Percentiles rank a stretch among this genome's conserved stretches.
phyloP scores from a whole-genome alignment of 2,113 vertebrate species.

The Hippocampus guttulatus region DNA sequence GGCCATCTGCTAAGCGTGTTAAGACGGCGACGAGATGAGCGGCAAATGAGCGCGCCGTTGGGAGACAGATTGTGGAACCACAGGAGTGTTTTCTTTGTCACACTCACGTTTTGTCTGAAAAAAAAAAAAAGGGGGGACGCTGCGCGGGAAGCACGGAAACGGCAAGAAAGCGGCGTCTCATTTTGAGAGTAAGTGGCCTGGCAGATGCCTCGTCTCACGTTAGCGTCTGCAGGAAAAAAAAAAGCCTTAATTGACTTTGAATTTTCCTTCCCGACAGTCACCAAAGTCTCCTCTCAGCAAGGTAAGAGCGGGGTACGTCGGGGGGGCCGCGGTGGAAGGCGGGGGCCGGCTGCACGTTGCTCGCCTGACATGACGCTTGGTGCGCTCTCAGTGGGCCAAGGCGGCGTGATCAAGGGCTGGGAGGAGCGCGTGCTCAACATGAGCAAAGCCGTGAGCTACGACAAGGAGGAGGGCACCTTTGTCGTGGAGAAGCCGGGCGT shows the following conservation, averaged over 20 bases:
- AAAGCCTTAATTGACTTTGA: conserved; percentile 64
- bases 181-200: conserved; percentile 77
- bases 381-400: conserved; percentile 63
- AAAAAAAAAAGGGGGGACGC: conserved; percentile 47
- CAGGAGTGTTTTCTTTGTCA: conserved; percentile 36
- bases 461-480: conserved; percentile 77
- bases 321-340: too few species aligned
- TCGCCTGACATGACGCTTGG: neutral
- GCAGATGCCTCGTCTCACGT: conserved; percentile 54
- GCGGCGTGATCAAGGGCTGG: conserved; percentile 85
- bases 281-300: conserved; percentile 69
- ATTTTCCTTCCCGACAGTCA: conserved; percentile 61
- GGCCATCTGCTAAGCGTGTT: conserved; percentile 66
- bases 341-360: neutral
- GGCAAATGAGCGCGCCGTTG: conserved; percentile 58
- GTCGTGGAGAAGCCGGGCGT: conserved; percentile 77
- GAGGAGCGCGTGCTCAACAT: conserved; percentile 80
- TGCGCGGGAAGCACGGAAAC: conserved; percentile 61
- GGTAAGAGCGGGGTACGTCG: conserved; percentile 50
- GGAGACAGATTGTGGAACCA: conserved; percentile 49
- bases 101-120: neutral
- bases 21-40: conserved; percentile 44
- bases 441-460: conserved; percentile 80
- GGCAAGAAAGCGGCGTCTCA: conserved; percentile 75
- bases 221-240: conserved; percentile 64